Evolutionary conservation across 2,113 vertebrate species (phyloP).

Genomic region (Tapirus terrestris): DNA sequence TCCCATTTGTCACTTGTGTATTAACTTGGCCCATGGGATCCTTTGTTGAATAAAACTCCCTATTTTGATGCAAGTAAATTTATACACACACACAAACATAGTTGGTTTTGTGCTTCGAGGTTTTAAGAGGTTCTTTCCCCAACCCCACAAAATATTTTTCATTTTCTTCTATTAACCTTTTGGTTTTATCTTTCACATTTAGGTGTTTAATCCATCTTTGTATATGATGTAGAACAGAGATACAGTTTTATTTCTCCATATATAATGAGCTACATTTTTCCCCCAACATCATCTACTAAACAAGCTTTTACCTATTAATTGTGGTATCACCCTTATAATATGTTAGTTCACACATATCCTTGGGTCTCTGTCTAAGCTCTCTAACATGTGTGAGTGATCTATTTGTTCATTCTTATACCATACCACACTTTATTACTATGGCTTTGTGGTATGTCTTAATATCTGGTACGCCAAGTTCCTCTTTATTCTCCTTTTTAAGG

Average conservation of each 20-base stretch:
- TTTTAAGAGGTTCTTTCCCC: not conserved
- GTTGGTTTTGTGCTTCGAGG: not conserved
- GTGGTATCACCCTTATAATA: not conserved
- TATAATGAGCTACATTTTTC: not conserved
- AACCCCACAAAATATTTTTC: not conserved
- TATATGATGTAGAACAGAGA: not conserved
- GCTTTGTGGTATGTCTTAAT: not conserved
- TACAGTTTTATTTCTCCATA: not conserved
- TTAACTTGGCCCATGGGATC: not conserved
- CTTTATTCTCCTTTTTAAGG: not conserved
- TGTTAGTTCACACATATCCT: not conserved
- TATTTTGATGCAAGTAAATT: not conserved
- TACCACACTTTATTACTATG: not conserved
- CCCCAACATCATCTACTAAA: not conserved
- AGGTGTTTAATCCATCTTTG: conserved; percentile 29
- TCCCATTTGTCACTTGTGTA: not conserved
- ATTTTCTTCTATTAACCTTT: not conserved
- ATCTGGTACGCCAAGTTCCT: not conserved
- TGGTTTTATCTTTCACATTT: not conserved
- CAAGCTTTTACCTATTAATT: not conserved
- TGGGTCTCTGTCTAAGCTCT: not conserved
- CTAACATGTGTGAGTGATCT: not conserved
- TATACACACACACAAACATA: not conserved
- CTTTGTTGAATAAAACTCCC: not conserved
- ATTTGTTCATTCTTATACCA: not conserved